phyloP scores from a whole-genome alignment of 35 echinoderm and acorn worm species.

The Holothuria glaberrima region DNA sequence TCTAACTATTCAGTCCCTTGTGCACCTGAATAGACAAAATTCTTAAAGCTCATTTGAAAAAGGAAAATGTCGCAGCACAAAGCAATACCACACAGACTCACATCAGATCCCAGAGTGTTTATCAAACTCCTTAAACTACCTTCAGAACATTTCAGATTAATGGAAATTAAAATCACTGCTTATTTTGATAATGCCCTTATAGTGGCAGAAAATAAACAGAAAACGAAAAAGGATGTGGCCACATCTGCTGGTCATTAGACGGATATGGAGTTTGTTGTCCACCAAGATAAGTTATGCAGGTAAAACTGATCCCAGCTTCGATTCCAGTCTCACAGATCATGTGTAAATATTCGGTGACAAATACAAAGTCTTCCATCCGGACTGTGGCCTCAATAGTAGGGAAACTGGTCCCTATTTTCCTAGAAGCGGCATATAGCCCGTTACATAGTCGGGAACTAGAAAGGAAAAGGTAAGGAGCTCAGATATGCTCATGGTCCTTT shows the following conservation, averaged over 20 bases:
- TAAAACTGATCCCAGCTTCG: background rate
- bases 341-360: background rate
- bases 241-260: background rate
- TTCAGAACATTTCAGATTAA: background rate
- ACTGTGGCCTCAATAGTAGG: background rate
- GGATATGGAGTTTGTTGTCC: slow-evolving; percentile 28
- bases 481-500: slow-evolving; percentile 47
- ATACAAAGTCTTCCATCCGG: background rate
- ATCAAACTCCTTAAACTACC: slow-evolving; percentile 26
- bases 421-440: background rate
- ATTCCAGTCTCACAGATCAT: background rate
- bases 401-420: slow-evolving; percentile 10
- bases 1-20: slow-evolving; percentile 63
- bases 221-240: background rate
- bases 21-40: slow-evolving; percentile 8
- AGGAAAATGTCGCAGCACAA: slow-evolving; percentile 46
- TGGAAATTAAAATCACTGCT: background rate
- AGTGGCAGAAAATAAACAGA: background rate
- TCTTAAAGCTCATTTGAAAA: slow-evolving; percentile 22
- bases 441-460: slow-evolving; percentile 38
- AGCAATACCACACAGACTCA: slow-evolving; percentile 51
- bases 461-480: slow-evolving; percentile 4
- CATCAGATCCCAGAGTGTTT: slow-evolving; percentile 54
- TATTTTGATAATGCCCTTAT: slow-evolving; percentile 35
- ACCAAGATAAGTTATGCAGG: slow-evolving; percentile 17